A percentile compares a stretch with the other conserved stretches of the same genome.
phyloP scores from a whole-genome alignment of 2,797 vertebrate genomes.

The Cynopterus sphinx region DNA sequence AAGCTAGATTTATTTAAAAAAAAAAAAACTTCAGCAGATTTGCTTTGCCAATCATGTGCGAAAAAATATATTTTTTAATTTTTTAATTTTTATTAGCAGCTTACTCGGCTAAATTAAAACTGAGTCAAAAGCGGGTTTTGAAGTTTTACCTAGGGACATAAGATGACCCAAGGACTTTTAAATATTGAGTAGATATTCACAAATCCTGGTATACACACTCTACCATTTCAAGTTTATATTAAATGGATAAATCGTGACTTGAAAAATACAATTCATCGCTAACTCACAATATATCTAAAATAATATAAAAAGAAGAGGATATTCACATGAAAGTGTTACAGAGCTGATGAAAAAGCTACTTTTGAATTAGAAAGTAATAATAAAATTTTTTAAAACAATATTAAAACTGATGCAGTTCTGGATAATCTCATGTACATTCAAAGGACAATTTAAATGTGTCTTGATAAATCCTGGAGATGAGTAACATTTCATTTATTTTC shows the following conservation, averaged over 20 bases:
- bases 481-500: background rate
- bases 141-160: background rate
- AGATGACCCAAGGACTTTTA: slow-evolving; percentile 8
- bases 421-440: background rate
- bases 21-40: slow-evolving; percentile 64
- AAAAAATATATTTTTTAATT: slow-evolving; percentile 54
- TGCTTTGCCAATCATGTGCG: slow-evolving; percentile 7
- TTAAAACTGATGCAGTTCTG: background rate
- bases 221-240: slow-evolving; percentile 26
- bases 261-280: slow-evolving; percentile 5
- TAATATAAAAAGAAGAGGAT: background rate
- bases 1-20: slow-evolving; percentile 17
- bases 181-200: background rate
- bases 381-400: background rate
- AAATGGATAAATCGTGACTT: slow-evolving; percentile 39
- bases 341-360: background rate
- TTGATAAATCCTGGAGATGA: background rate
- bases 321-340: background rate
- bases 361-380: background rate
- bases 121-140: slow-evolving; percentile 39
- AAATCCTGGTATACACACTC: background rate
- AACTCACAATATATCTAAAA: slow-evolving; percentile 39
- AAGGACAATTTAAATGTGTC: background rate
- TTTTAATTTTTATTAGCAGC: slow-evolving; percentile 60
- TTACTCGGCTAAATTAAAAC: slow-evolving; percentile 25